Base-by-base conservation (phyloP, 2,113 vertebrate genomes). In the Chaetodon auriga region DNA sequence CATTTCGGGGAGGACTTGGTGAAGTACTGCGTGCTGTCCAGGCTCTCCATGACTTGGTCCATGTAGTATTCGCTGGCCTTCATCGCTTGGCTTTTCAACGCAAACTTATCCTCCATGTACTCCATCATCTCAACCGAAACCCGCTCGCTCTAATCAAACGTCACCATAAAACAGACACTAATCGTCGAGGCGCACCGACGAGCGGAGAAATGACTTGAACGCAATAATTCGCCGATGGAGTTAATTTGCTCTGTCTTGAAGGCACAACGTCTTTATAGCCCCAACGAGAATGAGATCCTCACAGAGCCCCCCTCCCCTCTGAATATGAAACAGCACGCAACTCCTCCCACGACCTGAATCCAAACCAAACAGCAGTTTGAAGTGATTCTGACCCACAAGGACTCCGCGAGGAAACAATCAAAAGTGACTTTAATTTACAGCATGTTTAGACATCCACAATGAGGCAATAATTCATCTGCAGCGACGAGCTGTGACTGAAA, bases 11-110 rank as follows among this genome's bases (percentile, higher is more conserved):
- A 90, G 0, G 95, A 96, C 94, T 99, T 99, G 95, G 92, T 92
- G 92, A 98, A 99, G 95, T 97, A 99, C 90, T 96, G 95, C 92
- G 96, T 96, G 91, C 96, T 95, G 94, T 99, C 98, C 95, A 99
- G 94, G 63, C 96, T 96, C 93, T 99, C 98, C 97, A 99, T 99
- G 89, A 99, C 97, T 51, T 98, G 97, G 85, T 98, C 97, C 97
- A 98, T 94, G 95, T 99, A 99, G 91, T 97, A 99, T 87, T 99
- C 97, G 69, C 94, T 94, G 94, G 92, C 95, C 93, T 99, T 99
- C 89, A 95, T 95, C 65, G 94, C 86, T 85, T 95, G 96, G 90
- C 94, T 96, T 93, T 98, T 99, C 90, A 99, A 87, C 69, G 97
- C 92, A 82, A 99, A 99, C 92, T 99, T 99, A 80, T 99, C 97